A percentile compares a stretch with the other conserved stretches of the same genome.
These are phyloP conservation scores for Tinamus guttatus DNA, from an alignment of 2,113 vertebrate genomes.

Conservation along the genomic window DNA sequence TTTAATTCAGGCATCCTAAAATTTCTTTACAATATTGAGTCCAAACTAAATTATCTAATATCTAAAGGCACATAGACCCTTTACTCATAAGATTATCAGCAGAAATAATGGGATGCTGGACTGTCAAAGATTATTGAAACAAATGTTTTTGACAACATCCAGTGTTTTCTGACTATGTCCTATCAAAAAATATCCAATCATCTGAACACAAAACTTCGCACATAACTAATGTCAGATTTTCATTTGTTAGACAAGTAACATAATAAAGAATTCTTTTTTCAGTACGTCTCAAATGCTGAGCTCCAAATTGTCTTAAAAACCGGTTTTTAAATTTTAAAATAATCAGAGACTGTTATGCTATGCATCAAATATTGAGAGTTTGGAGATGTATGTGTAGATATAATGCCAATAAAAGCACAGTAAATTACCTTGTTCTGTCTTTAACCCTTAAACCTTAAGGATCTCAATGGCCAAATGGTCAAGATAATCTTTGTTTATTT, in stretches of 20 bases:
- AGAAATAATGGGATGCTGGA: not conserved
- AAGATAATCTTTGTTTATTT: not conserved
- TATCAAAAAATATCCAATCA: not conserved
- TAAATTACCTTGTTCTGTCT: constrained; percentile 16
- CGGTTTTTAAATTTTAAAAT: not conserved
- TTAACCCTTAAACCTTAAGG: constrained; percentile 47
- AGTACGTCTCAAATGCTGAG: not conserved
- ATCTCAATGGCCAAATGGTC: not conserved
- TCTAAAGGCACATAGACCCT: not conserved
- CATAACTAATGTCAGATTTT: not conserved
- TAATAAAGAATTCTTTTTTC: not conserved
- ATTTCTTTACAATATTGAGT: not conserved
- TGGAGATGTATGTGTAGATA: constrained; percentile 1
- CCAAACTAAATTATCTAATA: not conserved
- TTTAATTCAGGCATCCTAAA: not conserved
- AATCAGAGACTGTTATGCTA: not conserved
- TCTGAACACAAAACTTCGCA: not conserved
- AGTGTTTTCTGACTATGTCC: not conserved
- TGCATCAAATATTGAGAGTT: constrained; percentile 11
- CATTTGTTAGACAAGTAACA: not conserved
- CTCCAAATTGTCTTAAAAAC: not conserved
- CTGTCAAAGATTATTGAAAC: not conserved
- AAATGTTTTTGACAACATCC: not conserved
- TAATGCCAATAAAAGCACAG: not conserved
- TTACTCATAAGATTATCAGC: not conserved